Base-by-base conservation (phyloP, 2,113 vertebrate genomes). In the Marmota flaviventris region DNA sequence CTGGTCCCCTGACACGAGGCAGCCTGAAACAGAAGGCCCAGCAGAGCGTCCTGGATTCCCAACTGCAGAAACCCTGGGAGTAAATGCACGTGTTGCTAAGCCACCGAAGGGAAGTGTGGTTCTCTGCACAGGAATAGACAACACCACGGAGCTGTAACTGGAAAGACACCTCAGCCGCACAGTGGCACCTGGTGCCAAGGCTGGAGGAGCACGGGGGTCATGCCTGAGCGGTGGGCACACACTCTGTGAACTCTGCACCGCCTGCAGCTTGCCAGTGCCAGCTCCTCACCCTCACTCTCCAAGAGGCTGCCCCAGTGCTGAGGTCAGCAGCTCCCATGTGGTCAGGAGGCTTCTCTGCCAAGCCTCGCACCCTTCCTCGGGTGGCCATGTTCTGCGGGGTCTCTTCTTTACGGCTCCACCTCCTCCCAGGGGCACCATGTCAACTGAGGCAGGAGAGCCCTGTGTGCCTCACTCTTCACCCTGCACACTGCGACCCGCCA, bases 101-200 rank as follows among this genome's bases (percentile, higher is more conserved):
- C 22, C 76, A 45, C 42, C 45, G 25, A 29, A 34, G 22, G 24
- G 0, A 37, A 27, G 16, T 9, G 8, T 27, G 14, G 17, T 37
- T 73, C 22, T n/a, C 2, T 65, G 42, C 22, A 22, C 8, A 51
- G 75, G 24, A 37, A 9, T 16, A n/a, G 51, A 29, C 3, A 3
- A 7, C 5, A 24, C 18, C 18, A 63, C 4, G 10, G 63, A 73
- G 75, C 27, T 39, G 14, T 20, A 63, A 53, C 5, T n/a, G 9
- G 65, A 51, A 34, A 69, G 39, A 75, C 11, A 27, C 25, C 0
- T 65, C 27, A 27, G 27, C 63, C 12, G 24, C 61, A 25, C 61
- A 25, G 22, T 5, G 61, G 10, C 7, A 8, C 2, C 1, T 0
- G 7, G 65, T 10, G 2, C 8, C 5, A 24, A 20, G 0, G 18